Base-by-base conservation (phyloP, 2,888 invertebrate species). In the Branchipolynoe longqiensis region DNA sequence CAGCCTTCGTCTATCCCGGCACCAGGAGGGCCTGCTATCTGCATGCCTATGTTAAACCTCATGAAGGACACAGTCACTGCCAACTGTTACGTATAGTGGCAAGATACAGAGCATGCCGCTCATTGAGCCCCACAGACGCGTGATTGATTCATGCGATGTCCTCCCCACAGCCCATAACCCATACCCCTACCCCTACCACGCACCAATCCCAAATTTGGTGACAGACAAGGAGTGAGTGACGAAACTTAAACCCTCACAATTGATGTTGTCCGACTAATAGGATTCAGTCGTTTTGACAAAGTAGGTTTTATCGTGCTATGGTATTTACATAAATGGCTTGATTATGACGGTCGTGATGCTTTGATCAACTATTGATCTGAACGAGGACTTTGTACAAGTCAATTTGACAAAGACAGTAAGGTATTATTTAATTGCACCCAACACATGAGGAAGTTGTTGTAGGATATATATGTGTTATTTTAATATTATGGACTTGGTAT, bases 281-380 rank as follows among this genome's bases (percentile, higher is more conserved):
- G 8, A 36, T 18, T 69, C 22, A 69, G 69, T 69, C 14, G 8
- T 18, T 69, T 69, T 14, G 69, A 69, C 38, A 33, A 69, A 38
- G 69, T 69, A 69, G 36, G 22, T 14, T 69, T 69, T 36, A 33
- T 12, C 22, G 69, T 69, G 69, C 69, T 69, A 1, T 69, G 33
- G 69, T 38, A 69, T 69, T 69, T 69, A 69, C n/a, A 14, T 69
- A n/a, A 48, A 62, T 31, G 38, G 18, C 33, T 69, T 33, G 69
- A 33, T 69, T 69, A 14, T 36, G 6, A 69, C 0, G 18, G 22
- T 69, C 33, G 38, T 36, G 69, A 69, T 22, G 36, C 69, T 69
- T 36, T 8, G 12, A 22, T 18, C 6, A 4, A n/a, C 33, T 28
- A 62, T 18, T 36, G 36, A 38, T 36, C 69, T 36, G 36, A 36